Evolutionary conservation across 2,888 invertebrate species (phyloP), one percentile per base, ranked within the genome.

Genomic region (Sepiola atlantica): DNA sequence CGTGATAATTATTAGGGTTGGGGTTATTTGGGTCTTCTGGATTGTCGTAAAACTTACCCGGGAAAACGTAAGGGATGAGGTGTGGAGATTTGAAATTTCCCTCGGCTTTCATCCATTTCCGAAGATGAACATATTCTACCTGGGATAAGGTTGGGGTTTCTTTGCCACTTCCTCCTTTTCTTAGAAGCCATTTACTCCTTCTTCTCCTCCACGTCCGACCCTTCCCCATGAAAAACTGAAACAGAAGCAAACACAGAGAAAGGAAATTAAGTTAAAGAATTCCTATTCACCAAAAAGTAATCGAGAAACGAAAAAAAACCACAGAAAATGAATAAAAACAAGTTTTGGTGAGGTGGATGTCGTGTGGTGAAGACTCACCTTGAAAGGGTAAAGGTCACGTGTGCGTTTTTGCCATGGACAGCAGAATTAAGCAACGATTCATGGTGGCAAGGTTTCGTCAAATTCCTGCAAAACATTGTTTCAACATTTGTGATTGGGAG

Each of bases 131-230:
- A 55, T 92, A 92, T 18, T 92, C 18, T 6, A 54, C 16, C n/a
- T 45, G 54, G n/a, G 28, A 92, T 2, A 14, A n/a, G n/a, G 54
- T n/a, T n/a, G n/a, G 45, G n/a, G 28, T 35, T 28, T 45, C n/a
- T 6, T 45, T 55, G n/a, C 10, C 14, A 14, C 24, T 92, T 55
- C n/a, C 4, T 90, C 54, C 90, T 90, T 45, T 45, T 45, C 8
- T 45, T 45, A 45, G 45, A 45, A 45, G 45, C 45, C 45, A 45
- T 45, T 45, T 45, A n/a, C n/a, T 32, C 32, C 91, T 57, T 92
- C 94, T 91, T 94, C 77, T 92, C 35, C 90, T 93, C 94, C 77
- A 94, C 20, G 54, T 93, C 24, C 93, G 35, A 14, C 90, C 92
- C 35, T 55, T 94, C 90, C n/a, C 55, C 90, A 35, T 92, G 54